Evolutionary conservation across 2,797 vertebrate genomes (phyloP).

Genomic region (Gambusia yucatana): DNA sequence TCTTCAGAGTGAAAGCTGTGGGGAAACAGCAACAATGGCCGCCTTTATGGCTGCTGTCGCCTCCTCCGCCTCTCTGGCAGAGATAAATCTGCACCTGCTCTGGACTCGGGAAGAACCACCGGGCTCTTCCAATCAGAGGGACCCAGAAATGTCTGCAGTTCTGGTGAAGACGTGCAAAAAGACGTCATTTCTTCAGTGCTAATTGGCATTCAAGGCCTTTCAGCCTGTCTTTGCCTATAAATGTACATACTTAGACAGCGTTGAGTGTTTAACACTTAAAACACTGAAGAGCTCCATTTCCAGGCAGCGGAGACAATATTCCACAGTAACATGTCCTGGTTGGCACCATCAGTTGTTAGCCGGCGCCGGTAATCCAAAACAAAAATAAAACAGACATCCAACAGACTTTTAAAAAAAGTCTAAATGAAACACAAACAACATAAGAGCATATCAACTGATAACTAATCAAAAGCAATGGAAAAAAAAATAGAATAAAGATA

Average conservation of each 20-base stretch:
- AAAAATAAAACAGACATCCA: too few relatives aligned
- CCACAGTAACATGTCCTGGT: not conserved
- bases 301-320: not conserved
- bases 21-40: not conserved
- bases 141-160: not conserved
- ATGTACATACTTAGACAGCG: not conserved
- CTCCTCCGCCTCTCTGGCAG: not conserved
- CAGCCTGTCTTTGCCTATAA: not conserved
- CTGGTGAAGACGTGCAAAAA: not conserved
- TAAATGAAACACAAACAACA: too few relatives aligned
- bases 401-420: too few relatives aligned
- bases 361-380: not conserved
- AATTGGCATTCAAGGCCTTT: not conserved
- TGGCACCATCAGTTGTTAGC: not conserved
- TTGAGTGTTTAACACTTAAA: not conserved
- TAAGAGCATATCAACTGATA: too few relatives aligned
- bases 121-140: not conserved
- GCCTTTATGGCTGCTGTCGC: not conserved
- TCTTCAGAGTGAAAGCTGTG: not conserved
- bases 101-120: not conserved
- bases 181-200: too few relatives aligned
- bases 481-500: not conserved
- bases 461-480: too few relatives aligned
- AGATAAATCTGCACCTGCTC: not conserved
- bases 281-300: not conserved